Conservation (phyloP, 2,113 vertebrate genomes). For the Melanerpes formicivorus region DNA sequence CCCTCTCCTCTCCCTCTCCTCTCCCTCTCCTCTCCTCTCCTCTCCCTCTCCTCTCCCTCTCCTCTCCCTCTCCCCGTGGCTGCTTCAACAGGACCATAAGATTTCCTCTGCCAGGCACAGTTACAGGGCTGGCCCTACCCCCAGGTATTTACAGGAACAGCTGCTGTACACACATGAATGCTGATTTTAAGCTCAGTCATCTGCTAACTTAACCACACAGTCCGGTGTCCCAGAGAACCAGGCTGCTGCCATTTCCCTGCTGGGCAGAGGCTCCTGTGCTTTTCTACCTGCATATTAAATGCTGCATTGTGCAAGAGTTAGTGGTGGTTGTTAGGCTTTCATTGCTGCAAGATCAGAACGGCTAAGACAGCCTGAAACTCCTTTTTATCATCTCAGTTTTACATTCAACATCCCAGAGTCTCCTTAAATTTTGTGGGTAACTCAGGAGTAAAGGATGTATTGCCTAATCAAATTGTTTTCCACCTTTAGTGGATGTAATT, state of each 20-base stretch:
- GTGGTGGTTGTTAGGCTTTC: neutral
- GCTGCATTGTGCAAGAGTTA: neutral
- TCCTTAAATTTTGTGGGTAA: neutral
- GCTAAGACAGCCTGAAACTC: neutral
- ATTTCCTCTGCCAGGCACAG: neutral
- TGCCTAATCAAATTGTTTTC: neutral
- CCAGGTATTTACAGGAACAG: neutral
- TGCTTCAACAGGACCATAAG: neutral
- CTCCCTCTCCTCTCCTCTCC: too few species aligned
- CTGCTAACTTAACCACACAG: neutral
- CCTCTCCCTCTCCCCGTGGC: too few species aligned
- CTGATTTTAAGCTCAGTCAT: neutral
- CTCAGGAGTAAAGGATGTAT: neutral
- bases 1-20: too few species aligned
- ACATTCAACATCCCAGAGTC: neutral
- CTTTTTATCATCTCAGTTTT: neutral
- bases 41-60: too few species aligned
- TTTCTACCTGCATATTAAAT: neutral
- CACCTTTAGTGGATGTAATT: neutral
- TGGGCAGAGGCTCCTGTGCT: neutral
- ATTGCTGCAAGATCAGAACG: neutral
- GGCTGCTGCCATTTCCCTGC: neutral
- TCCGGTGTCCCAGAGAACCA: neutral
- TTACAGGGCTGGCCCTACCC: neutral
- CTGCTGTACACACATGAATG: neutral